Evolutionary conservation across 2,888 invertebrate species (phyloP).

Genomic region (Euspilapteryx auroguttella): DNA sequence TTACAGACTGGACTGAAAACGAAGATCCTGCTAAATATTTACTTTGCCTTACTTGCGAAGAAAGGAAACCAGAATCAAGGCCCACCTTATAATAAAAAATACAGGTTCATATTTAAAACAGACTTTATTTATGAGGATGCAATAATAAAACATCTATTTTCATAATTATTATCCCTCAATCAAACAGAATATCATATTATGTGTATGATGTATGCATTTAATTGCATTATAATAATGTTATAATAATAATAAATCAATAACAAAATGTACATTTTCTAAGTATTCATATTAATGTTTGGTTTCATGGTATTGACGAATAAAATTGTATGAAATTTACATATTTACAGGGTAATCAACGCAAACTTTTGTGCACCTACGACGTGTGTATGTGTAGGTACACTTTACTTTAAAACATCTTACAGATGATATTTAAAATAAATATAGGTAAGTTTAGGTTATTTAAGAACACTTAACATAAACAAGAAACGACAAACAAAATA

Average conservation of each 20-base stretch:
- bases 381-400: too few relatives aligned
- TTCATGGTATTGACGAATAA: constrained; percentile 21
- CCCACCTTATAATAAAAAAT: constrained; percentile 2
- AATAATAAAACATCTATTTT: constrained; percentile 38
- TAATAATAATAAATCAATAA: constrained; percentile 41
- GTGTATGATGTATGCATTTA: constrained; percentile 20
- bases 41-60: constrained; percentile 8
- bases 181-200: constrained; percentile 38
- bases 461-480: too few relatives aligned
- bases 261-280: constrained; percentile 51
- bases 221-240: too few relatives aligned
- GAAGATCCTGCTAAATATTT: constrained; percentile 29
- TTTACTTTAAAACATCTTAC: too few relatives aligned
- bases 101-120: constrained; percentile 20
- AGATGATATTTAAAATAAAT: too few relatives aligned
- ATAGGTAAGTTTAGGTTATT: too few relatives aligned
- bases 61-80: constrained; percentile 4
- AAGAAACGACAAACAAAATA: background rate
- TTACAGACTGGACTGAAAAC: constrained; percentile 37
- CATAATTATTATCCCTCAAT: constrained; percentile 19
- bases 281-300: constrained; percentile 56
- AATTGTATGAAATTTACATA: constrained; percentile 44
- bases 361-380: constrained; percentile 38
- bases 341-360: constrained; percentile 44
- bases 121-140: constrained; percentile 46